A percentile compares a stretch with the other conserved stretches of the same genome.
Conservation (phyloP, 2,113 vertebrate genomes). For the Lepidothrix coronata region DNA sequence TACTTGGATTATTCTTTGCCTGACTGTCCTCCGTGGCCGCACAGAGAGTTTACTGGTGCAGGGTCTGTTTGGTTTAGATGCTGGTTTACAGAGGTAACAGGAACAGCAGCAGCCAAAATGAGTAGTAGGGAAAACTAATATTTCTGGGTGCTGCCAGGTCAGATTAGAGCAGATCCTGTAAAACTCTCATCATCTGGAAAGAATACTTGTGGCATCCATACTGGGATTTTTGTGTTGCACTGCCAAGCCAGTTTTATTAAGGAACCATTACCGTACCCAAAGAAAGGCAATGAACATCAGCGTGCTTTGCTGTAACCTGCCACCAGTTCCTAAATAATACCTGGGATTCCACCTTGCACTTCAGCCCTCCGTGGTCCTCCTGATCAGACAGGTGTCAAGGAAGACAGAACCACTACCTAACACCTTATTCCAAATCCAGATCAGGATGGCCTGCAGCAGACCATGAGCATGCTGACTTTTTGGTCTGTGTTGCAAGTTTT, state of each 20-base stretch:
- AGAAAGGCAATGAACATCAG: not conserved
- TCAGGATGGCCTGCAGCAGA: not conserved
- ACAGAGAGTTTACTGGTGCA: not conserved
- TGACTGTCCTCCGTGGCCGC: not conserved
- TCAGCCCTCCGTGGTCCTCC: not conserved
- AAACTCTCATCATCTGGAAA: not conserved
- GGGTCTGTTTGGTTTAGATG: not conserved
- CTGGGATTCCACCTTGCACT: not conserved
- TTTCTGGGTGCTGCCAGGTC: not conserved
- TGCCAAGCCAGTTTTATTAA: not conserved
- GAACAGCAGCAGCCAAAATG: not conserved
- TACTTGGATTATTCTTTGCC: not conserved
- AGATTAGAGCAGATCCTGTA: not conserved
- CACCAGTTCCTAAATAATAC: not conserved
- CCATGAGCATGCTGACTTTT: not conserved
- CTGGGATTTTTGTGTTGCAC: not conserved
- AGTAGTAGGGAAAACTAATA: not conserved
- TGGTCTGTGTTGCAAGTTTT: not conserved
- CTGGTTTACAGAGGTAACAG: not conserved
- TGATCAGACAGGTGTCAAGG: not conserved
- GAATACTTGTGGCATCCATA: not conserved
- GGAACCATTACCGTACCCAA: not conserved
- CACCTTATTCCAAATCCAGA: not conserved
- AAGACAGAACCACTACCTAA: not conserved
- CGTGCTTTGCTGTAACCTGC: not conserved